Percentiles rank a stretch among this genome's conserved stretches.
These are phyloP conservation scores for Neodiprion virginianus DNA, from an alignment of 1,140 invertebrate genomes.

Conservation along the genomic window DNA sequence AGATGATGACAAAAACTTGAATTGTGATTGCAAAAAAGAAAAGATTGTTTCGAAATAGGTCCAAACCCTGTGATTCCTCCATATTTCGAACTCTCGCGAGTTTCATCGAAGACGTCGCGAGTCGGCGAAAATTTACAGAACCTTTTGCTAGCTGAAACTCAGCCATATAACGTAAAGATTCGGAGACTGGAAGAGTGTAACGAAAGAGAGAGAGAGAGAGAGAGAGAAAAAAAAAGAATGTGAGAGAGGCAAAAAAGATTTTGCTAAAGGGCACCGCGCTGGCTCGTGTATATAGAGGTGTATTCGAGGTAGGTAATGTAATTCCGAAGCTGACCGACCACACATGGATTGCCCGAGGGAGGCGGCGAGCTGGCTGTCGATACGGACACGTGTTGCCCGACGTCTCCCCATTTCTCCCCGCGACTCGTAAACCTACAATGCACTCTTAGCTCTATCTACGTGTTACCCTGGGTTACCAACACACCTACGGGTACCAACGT, in stretches of 20 bases:
- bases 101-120: too few species aligned
- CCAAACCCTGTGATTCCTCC: too few species aligned
- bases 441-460: conserved; percentile 31
- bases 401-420: conserved; percentile 33
- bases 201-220: too few species aligned
- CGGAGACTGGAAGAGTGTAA: too few species aligned
- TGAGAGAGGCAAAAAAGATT: neutral
- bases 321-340: conserved; percentile 15
- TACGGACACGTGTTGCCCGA: conserved; percentile 52
- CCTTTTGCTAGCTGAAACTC: too few species aligned
- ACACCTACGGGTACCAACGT: neutral
- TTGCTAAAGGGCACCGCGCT: neutral
- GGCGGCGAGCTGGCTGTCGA: conserved; percentile 49
- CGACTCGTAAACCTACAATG: conserved; percentile 47
- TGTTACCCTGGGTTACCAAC: conserved; percentile 15
- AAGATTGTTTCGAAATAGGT: too few species aligned
- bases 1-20: too few species aligned
- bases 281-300: neutral
- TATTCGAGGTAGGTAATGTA: conserved; percentile 5
- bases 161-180: too few species aligned
- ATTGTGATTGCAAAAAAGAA: too few species aligned
- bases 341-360: conserved; percentile 41
- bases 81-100: too few species aligned
- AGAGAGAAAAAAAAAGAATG: neutral
- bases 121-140: too few species aligned